These are phyloP conservation scores for Pomatorhinus ruficollis DNA, from an alignment of 2,113 vertebrate genomes.

Conservation along the genomic window DNA sequence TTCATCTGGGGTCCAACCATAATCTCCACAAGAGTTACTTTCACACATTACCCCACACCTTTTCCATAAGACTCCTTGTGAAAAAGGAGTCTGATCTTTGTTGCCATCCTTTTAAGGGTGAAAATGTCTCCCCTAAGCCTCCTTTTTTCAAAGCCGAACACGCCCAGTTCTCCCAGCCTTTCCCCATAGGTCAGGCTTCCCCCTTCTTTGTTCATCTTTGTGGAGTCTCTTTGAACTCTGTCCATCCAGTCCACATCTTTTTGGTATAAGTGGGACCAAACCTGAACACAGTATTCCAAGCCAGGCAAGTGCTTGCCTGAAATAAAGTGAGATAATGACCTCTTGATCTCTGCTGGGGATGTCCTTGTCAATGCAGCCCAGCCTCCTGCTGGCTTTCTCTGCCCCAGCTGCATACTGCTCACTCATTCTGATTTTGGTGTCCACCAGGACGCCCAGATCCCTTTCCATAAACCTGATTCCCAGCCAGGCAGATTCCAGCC, in stretches of 20 bases:
- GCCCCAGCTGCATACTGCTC: background rate
- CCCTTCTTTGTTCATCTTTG: background rate
- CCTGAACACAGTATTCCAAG: background rate
- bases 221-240: background rate
- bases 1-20: background rate
- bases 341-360: background rate
- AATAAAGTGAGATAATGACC: background rate
- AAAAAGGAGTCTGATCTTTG: background rate
- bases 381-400: background rate
- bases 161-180: background rate
- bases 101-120: background rate
- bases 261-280: background rate
- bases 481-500: background rate
- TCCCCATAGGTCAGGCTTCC: background rate
- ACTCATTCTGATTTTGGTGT: background rate
- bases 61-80: background rate
- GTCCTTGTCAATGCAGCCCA: background rate
- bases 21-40: background rate
- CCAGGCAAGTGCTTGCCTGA: background rate
- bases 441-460: background rate
- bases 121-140: background rate
- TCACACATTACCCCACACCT: too few relatives aligned
- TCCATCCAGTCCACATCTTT: background rate
- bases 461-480: background rate
- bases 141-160: background rate